Evolutionary conservation across 2,888 invertebrate species (phyloP).

Genomic region (Druceiella hillmani): DNA sequence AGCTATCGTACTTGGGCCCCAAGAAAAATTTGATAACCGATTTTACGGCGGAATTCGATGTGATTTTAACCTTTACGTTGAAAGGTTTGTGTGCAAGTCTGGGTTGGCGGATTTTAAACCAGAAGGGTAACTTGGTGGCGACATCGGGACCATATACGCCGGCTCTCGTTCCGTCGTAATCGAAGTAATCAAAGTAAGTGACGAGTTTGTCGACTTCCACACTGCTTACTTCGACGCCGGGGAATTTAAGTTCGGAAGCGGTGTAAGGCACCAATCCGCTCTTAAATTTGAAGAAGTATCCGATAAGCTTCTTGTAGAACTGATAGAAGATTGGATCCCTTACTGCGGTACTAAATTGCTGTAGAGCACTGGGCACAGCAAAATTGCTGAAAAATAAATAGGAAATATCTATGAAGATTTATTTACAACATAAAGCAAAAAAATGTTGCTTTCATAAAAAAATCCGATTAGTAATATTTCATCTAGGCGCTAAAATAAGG

Average conservation of each 20-base stretch:
- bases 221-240: conserved; percentile 55
- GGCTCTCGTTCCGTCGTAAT: conserved; percentile 56
- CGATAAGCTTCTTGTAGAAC: conserved; percentile 55
- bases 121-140: conserved; percentile 34
- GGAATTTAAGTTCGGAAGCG: conserved; percentile 49
- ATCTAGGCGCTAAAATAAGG: no score
- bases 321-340: conserved; percentile 70
- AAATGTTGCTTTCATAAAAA: no score
- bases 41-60: conserved; percentile 52
- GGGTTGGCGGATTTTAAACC: conserved; percentile 57
- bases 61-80: conserved; percentile 53
- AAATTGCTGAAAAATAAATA: conserved; percentile 32
- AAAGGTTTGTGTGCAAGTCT: conserved; percentile 68
- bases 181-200: conserved; percentile 63
- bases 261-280: conserved; percentile 53
- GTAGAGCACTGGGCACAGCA: conserved; percentile 53
- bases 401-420: no score
- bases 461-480: no score
- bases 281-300: conserved; percentile 57
- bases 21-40: conserved; percentile 60
- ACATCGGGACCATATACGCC: conserved; percentile 32
- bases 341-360: conserved; percentile 58
- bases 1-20: conserved; percentile 63
- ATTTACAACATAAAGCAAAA: no score
- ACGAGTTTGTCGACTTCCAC: conserved; percentile 56